Evolutionary conservation across 2,797 vertebrate genomes (phyloP), one percentile per base, ranked within the genome.

Genomic region (Lycodopsis pacificus): DNA sequence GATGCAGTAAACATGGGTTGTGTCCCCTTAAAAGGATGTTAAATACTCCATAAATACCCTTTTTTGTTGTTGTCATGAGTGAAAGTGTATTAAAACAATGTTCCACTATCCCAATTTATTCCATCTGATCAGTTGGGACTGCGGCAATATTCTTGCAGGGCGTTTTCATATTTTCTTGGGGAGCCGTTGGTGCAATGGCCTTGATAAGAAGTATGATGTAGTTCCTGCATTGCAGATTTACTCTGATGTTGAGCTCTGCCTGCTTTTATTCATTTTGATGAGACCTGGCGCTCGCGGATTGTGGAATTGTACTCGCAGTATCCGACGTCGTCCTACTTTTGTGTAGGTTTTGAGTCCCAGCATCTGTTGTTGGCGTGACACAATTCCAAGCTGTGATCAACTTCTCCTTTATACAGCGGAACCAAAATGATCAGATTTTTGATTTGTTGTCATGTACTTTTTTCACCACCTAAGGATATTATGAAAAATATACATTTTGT

Each of bases 171-270:
- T 77, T 46, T 51, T 69, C 58, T 27, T 27, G 11, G 5, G 6
- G 22, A 57, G 7, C 38, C 11, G 0, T 27, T 80, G 72, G n/a
- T 12, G 32, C 56, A 36, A 13, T 53, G 73, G 36, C 77, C 70
- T 87, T 70, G 79, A 84, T 63, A 7, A 65, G 62, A 69, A 22
- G 11, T 42, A 27, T n/a, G 30, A 44, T 61, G 25, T 77, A 22
- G n/a, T 58, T 71, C n/a, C 74, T 74, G 62, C 53, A 48, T 38
- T 68, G 57, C 65, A 76, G 65, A 73, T 65, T 76, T 38, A n/a
- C 64, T 27, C 14, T 40, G 59, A 51, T 27, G 11, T 12, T 36
- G 49, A 62, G 56, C 57, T 66, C 27, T 65, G 63, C 30, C 57
- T 75, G 46, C 61, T 46, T 78, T 42, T 30, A 71, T 13, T 73